phyloP scores from a whole-genome alignment of 1,140 invertebrate species.

The Nebria ingens region DNA sequence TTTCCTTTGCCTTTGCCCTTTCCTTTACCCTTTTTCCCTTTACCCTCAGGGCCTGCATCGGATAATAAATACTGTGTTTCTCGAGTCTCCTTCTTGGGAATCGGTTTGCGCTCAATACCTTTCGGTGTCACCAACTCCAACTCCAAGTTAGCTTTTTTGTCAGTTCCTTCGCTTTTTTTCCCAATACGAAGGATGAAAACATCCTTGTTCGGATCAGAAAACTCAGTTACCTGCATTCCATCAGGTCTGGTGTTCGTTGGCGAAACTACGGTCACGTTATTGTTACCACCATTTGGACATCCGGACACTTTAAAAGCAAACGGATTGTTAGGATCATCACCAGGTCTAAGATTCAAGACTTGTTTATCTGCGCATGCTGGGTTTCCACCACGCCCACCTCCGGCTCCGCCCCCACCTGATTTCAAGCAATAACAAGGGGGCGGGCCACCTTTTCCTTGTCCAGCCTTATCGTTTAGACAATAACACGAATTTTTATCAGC shows the following conservation, averaged over 20 bases:
- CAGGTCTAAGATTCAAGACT: not conserved
- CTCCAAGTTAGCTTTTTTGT: slow-evolving; percentile 32
- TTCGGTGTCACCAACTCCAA: slow-evolving; percentile 34
- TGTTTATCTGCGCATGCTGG: not conserved
- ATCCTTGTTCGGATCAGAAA: slow-evolving; percentile 33
- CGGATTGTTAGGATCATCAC: not conserved
- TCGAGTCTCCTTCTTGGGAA: slow-evolving; percentile 27
- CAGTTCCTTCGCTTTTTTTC: slow-evolving; percentile 27
- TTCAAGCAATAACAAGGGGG: slow-evolving; percentile 2
- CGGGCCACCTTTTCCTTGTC: not conserved
- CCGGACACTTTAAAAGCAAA: not conserved
- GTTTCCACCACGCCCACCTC: too few relatives aligned
- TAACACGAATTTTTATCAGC: slow-evolving; percentile 13
- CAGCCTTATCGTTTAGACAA: slow-evolving; percentile 10
- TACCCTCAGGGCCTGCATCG: slow-evolving; percentile 16
- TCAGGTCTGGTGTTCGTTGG: slow-evolving; percentile 24
- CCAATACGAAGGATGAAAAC: slow-evolving; percentile 28
- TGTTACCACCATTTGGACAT: slow-evolving; percentile 14
- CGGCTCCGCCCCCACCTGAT: not conserved
- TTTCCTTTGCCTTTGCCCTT: slow-evolving; percentile 19
- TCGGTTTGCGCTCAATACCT: slow-evolving; percentile 29
- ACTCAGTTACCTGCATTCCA: slow-evolving; percentile 29
- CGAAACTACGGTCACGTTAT: slow-evolving; percentile 26
- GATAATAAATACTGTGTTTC: slow-evolving; percentile 30
- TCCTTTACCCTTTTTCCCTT: slow-evolving; percentile 15